Evolutionary conservation across 2,888 invertebrate species (phyloP).

Genomic region (Tachina grossa): DNA sequence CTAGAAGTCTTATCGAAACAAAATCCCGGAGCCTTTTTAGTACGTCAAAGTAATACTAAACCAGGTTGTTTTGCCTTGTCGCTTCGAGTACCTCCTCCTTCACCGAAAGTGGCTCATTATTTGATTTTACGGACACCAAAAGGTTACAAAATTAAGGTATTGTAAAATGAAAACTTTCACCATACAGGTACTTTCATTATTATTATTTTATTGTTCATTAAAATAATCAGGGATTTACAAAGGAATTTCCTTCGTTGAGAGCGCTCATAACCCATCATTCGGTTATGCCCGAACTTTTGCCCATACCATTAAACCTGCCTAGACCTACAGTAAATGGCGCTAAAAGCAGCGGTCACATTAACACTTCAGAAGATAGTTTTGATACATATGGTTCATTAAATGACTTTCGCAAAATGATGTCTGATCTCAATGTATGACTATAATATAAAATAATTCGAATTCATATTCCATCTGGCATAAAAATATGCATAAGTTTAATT

Average conservation of each 20-base stretch:
- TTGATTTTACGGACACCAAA: constrained; percentile 93
- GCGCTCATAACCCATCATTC: constrained; percentile 98
- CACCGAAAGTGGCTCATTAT: constrained; percentile 94
- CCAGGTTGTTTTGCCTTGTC: constrained; percentile 97
- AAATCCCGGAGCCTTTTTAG: constrained; percentile 97
- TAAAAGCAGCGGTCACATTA: constrained; percentile 39
- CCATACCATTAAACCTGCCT: constrained; percentile 93
- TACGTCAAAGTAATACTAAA: constrained; percentile 96
- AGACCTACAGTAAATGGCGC: constrained; percentile 82
- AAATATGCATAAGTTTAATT: not conserved
- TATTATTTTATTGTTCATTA: not conserved
- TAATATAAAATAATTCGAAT: constrained; percentile 69
- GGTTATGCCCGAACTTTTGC: constrained; percentile 98
- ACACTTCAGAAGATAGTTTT: constrained; percentile 85
- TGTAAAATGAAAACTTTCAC: constrained; percentile 40
- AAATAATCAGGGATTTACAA: constrained; percentile 93
- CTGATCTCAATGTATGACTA: constrained; percentile 86
- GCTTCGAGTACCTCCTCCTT: constrained; percentile 94
- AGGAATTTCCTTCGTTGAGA: constrained; percentile 95
- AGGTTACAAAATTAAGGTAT: constrained; percentile 96
- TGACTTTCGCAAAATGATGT: constrained; percentile 90
- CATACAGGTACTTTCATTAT: not conserved
- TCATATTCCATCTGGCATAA: not conserved
- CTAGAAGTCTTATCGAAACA: constrained; percentile 95
- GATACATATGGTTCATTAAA: constrained; percentile 89